Evolutionary conservation across 2,113 vertebrate genomes (phyloP), one percentile per base, ranked within the genome.

Genomic region (Nibea albiflora): DNA sequence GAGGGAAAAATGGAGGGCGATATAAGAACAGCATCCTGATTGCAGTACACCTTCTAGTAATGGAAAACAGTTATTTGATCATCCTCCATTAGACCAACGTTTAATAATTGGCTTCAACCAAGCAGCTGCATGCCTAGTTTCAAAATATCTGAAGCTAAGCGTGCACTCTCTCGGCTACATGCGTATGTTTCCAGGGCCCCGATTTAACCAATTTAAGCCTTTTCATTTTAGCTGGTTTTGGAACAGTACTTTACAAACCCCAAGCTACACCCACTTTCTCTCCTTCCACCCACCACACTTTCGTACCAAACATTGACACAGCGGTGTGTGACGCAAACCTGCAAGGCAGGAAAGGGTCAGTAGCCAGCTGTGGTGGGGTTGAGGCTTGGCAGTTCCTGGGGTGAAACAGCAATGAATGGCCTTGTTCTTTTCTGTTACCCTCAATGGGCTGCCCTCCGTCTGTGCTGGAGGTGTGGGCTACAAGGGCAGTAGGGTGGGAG

Each of bases 381-480:
- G 83, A 88, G 83, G 83, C 75, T 92, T 89, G 78, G 90, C 86
- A 91, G 76, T 81, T 89, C 76, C 73, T 72, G 79, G 71, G 75
- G 70, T 83, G 80, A 87, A 89, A 80, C 73, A 49, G 84, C 80
- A 92, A 92, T 94, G 92, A 94, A 92, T 89, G 90, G 79, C 76
- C 89, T 88, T 87, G 86, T 93, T 93, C 89, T 90, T 81, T 67
- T 91, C 85, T 76, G 52, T 81, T 75, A 19, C 60, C 73, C 87
- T 87, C 76, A 69, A 77, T 73, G 72, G 76, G 84, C 87, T 85
- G 76, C 78, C 87, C 66, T 89, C 83, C 84, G 44, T 81, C 54
- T 57, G 57, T 70, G 78, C 69, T 76, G 79, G 71, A 86, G 76
- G 81, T 81, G 87, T 84, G 86, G 80, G 63, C 66, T 77, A 61